Conservation (phyloP, 2,113 vertebrate species). For the Channa maculata region DNA sequence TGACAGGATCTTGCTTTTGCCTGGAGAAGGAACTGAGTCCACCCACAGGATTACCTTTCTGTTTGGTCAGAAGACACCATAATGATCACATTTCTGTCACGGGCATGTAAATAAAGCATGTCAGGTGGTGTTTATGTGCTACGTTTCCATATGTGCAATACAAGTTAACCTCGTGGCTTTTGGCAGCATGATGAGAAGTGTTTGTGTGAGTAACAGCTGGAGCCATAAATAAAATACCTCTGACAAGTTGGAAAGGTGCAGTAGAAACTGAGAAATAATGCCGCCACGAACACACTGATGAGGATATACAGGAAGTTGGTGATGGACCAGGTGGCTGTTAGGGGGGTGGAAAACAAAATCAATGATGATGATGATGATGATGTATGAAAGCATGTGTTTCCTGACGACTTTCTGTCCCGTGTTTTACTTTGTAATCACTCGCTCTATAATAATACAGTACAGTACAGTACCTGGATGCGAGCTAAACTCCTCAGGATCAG, state of each 20-base stretch:
- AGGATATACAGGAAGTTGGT: slow-evolving; percentile 53
- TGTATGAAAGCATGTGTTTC: too few relatives aligned
- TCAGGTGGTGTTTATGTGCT: too few relatives aligned
- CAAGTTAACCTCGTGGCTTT: too few relatives aligned
- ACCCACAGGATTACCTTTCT: slow-evolving; percentile 65
- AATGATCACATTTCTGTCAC: too few relatives aligned
- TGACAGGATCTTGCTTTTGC: slow-evolving; percentile 72
- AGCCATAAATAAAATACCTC: slow-evolving; percentile 54
- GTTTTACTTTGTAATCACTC: too few relatives aligned
- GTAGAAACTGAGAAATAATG: slow-evolving; percentile 64
- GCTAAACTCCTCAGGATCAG: slow-evolving; percentile 63
- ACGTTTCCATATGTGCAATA: too few relatives aligned
- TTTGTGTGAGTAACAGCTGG: too few relatives aligned
- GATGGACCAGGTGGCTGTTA: slow-evolving; percentile 55
- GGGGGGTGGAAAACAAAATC: not conserved
- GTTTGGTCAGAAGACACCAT: not conserved
- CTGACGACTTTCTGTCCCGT: not conserved
- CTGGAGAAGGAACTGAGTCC: slow-evolving; percentile 72
- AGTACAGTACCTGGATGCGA: slow-evolving; percentile 54
- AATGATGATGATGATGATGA: slow-evolving; percentile 1
- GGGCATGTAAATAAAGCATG: too few relatives aligned
- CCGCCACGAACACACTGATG: slow-evolving; percentile 17
- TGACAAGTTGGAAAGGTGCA: slow-evolving; percentile 62
- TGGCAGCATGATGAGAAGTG: too few relatives aligned
- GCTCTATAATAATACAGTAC: not conserved